These are phyloP conservation scores for Arctopsyche grandis DNA, from an alignment of 1,140 invertebrate genomes.

Conservation along the genomic window DNA sequence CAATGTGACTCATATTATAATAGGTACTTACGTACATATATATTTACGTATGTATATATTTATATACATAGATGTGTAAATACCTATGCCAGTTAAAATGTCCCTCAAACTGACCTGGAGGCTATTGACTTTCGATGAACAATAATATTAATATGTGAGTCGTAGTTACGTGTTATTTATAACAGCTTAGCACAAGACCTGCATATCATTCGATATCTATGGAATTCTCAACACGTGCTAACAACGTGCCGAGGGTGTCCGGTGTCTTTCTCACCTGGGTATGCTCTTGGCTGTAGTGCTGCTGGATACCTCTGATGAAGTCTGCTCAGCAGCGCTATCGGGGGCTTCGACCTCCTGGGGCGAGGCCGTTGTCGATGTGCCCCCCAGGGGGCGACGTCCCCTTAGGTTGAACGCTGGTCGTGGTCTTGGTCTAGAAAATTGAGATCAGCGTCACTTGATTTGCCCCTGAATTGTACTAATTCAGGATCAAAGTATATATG, in stretches of 20 bases:
- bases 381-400: constrained; percentile 43
- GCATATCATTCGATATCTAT: no score
- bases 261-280: constrained; percentile 31
- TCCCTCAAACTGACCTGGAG: no score
- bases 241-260: background rate
- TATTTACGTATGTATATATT: no score
- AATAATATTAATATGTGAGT: background rate
- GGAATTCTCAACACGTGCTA: no score
- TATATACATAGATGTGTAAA: no score
- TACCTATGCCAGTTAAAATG: no score
- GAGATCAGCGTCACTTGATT: background rate
- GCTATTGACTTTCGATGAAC: no score
- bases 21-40: no score
- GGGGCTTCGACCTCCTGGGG: constrained; percentile 8
- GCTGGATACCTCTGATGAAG: constrained; percentile 32
- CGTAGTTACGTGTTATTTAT: background rate
- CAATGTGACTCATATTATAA: no score
- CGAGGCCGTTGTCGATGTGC: constrained; percentile 39
- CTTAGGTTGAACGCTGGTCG: constrained; percentile 45
- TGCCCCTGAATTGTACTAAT: no score
- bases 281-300: constrained; percentile 43
- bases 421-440: constrained; percentile 26
- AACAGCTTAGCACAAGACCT: background rate
- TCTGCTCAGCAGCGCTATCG: constrained; percentile 16
- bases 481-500: no score